A percentile compares a stretch with the other conserved stretches of the same genome.
Conservation (phyloP, 2,797 vertebrate genomes). For the Amblyraja radiata region DNA sequence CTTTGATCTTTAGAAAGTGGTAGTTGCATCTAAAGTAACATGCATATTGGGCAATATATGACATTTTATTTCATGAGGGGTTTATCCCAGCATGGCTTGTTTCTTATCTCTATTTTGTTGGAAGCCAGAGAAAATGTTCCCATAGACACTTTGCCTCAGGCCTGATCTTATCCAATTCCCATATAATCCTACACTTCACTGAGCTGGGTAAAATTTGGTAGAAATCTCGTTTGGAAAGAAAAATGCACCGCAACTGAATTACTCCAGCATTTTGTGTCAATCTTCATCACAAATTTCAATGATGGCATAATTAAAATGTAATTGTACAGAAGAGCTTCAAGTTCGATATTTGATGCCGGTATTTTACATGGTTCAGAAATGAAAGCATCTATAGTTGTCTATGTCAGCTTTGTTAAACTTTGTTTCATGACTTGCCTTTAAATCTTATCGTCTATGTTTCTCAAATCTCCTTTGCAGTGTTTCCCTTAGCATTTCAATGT, state of each 20-base stretch:
- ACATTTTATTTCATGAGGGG: background rate
- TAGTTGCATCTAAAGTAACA: background rate
- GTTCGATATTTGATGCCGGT: background rate
- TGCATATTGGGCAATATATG: background rate
- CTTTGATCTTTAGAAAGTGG: background rate
- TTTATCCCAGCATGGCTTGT: background rate
- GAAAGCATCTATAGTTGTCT: background rate
- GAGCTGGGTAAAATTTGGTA: background rate
- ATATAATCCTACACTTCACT: background rate
- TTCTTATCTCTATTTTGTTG: background rate
- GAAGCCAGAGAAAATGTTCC: background rate
- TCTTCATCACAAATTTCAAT: too few species aligned
- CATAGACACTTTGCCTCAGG: background rate
- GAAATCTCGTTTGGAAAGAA: background rate
- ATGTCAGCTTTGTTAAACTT: background rate
- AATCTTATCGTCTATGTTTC: background rate
- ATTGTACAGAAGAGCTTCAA: background rate
- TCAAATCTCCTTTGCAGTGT: background rate
- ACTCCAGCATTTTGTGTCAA: too few species aligned
- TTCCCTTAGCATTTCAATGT: background rate
- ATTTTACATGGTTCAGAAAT: background rate
- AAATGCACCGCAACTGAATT: too few species aligned
- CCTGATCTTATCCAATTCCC: background rate
- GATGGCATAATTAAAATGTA: too few species aligned
- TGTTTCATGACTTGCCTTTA: background rate